Conservation (phyloP, 2,113 vertebrate species). For the Rhinogobius similis region DNA sequence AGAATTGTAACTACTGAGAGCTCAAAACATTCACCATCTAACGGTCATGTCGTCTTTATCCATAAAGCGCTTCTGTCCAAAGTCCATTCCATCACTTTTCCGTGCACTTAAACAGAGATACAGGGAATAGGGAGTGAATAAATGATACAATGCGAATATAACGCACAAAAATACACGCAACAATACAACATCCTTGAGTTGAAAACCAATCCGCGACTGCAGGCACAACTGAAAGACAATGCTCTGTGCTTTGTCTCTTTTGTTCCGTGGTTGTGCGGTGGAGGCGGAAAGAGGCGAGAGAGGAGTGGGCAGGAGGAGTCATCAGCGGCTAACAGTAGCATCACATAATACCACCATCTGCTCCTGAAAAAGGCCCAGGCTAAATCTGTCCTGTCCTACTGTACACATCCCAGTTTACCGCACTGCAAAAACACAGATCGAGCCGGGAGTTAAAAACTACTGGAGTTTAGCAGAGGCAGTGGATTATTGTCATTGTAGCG, state of each 20-base stretch:
- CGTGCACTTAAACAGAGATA: too few species aligned
- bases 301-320: constrained; percentile 66
- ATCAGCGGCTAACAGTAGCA: constrained; percentile 61
- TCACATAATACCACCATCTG: constrained; percentile 71
- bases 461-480: too few species aligned
- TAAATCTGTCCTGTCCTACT: constrained; percentile 64
- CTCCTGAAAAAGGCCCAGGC: constrained; percentile 52
- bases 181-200: neutral
- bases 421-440: neutral
- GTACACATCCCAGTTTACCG: constrained; percentile 39
- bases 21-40: too few species aligned
- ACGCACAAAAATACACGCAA: too few species aligned
- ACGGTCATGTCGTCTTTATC: too few species aligned
- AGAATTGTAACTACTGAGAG: too few species aligned
- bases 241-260: constrained; percentile 14
- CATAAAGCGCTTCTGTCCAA: too few species aligned
- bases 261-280: constrained; percentile 2
- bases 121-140: too few species aligned
- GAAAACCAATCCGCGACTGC: constrained; percentile 12
- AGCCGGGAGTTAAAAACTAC: too few species aligned
- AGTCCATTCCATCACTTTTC: too few species aligned
- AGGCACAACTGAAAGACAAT: constrained; percentile 31
- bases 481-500: too few species aligned
- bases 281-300: constrained; percentile 58
- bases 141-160: too few species aligned